phyloP scores from a whole-genome alignment of 2,113 vertebrate genomes.

The Aldabrachelys gigantea region DNA sequence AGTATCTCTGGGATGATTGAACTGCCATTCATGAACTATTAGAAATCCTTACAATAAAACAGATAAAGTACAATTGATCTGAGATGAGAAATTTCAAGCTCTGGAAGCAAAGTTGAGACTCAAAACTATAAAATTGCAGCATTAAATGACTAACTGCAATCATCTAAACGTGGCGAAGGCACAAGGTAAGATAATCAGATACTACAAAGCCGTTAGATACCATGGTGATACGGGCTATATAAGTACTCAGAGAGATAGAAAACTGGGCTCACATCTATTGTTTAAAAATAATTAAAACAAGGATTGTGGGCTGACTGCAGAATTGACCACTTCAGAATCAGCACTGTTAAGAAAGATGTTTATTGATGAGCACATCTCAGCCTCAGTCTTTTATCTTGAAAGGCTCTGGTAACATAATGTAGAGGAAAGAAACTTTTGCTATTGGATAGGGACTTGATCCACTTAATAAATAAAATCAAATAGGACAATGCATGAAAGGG shows the following conservation, averaged over 20 bases:
- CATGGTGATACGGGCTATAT: background rate
- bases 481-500: background rate
- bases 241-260: background rate
- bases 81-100: background rate
- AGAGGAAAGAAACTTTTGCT: background rate
- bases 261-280: background rate
- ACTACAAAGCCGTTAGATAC: background rate
- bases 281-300: background rate
- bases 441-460: background rate
- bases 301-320: background rate
- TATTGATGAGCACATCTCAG: background rate
- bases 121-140: background rate
- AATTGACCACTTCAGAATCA: background rate
- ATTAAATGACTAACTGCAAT: background rate
- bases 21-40: background rate
- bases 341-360: background rate
- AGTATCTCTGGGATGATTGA: background rate
- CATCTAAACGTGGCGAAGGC: background rate
- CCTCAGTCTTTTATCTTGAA: background rate
- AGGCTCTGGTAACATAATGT: background rate
- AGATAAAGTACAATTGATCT: background rate
- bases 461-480: background rate
- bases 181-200: background rate
- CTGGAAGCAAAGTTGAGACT: background rate
- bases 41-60: background rate